A percentile compares a stretch with the other conserved stretches of the same genome.
Conservation (phyloP, 2,797 vertebrate species). For the Takifugu rubripes region DNA sequence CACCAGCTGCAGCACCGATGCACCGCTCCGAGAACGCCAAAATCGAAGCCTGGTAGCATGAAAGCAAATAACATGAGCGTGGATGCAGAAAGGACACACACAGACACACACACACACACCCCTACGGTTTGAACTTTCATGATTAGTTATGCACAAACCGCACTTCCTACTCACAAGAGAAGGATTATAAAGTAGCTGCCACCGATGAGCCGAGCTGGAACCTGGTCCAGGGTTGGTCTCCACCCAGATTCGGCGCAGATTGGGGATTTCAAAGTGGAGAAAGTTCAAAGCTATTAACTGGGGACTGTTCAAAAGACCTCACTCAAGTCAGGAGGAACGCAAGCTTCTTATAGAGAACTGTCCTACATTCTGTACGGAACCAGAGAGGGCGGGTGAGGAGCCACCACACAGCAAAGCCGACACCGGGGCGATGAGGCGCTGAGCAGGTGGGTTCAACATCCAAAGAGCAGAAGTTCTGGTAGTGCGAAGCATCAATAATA, state of each 20-base stretch:
- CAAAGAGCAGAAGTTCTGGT: constrained; percentile 20
- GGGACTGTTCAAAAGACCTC: constrained; percentile 68
- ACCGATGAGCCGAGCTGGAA: constrained; percentile 43
- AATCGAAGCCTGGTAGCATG: background rate
- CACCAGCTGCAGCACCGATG: too few relatives aligned
- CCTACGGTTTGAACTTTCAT: constrained; percentile 18
- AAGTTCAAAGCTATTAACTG: constrained; percentile 72
- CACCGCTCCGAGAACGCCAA: constrained; percentile 1
- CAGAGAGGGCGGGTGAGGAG: background rate
- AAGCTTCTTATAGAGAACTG: constrained; percentile 51
- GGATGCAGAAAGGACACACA: background rate
- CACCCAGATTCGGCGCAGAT: constrained; percentile 54
- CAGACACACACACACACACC: background rate
- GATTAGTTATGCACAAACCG: constrained; percentile 34
- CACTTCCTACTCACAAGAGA: constrained; percentile 35
- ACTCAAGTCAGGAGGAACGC: constrained; percentile 34
- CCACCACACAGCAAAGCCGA: constrained; percentile 23
- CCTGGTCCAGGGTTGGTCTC: constrained; percentile 46
- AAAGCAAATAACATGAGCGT: background rate
- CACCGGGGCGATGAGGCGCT: constrained; percentile 16
- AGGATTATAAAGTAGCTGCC: constrained; percentile 51
- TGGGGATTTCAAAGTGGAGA: constrained; percentile 63
- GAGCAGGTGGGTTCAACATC: constrained; percentile 19
- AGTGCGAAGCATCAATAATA: constrained; percentile 40
- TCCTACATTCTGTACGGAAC: constrained; percentile 25